These are phyloP conservation scores for Sesamia nonagrioides DNA, from an alignment of 1,140 invertebrate species.

Conservation along the genomic window DNA sequence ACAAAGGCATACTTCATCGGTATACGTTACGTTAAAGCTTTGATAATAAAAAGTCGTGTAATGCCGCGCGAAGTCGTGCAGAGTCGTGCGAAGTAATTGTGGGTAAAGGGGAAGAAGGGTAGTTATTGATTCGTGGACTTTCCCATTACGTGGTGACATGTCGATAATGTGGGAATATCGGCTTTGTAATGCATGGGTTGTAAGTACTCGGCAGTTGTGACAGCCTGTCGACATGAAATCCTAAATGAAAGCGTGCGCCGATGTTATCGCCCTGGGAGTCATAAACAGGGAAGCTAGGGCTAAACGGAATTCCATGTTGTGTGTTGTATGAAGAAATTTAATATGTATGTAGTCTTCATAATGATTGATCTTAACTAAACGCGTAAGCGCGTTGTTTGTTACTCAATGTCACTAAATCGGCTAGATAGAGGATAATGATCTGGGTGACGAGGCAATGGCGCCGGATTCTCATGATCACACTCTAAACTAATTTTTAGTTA, in stretches of 20 bases:
- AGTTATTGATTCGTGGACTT: neutral
- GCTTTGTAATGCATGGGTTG: conserved; percentile 16
- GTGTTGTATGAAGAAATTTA: neutral
- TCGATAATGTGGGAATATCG: conserved; percentile 6
- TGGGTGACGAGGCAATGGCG: too few species aligned
- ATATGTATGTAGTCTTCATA: too few species aligned
- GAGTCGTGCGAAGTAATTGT: neutral
- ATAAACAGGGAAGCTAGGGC: neutral
- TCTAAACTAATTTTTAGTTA: too few species aligned
- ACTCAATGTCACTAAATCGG: too few species aligned
- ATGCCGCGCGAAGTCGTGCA: neutral
- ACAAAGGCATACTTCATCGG: conserved; percentile 18
- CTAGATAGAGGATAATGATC: too few species aligned
- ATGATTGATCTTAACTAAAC: too few species aligned
- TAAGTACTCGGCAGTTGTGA: neutral
- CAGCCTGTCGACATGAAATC: neutral
- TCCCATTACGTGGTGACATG: neutral
- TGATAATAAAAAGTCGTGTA: neutral
- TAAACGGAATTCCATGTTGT: neutral
- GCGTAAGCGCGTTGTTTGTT: too few species aligned
- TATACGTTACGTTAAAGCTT: neutral
- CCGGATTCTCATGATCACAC: too few species aligned
- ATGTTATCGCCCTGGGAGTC: neutral
- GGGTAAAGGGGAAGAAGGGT: neutral
- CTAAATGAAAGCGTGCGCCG: neutral